These are phyloP conservation scores for Branchipolynoe longqiensis DNA, from an alignment of 2,888 invertebrate genomes.

Conservation along the genomic window DNA sequence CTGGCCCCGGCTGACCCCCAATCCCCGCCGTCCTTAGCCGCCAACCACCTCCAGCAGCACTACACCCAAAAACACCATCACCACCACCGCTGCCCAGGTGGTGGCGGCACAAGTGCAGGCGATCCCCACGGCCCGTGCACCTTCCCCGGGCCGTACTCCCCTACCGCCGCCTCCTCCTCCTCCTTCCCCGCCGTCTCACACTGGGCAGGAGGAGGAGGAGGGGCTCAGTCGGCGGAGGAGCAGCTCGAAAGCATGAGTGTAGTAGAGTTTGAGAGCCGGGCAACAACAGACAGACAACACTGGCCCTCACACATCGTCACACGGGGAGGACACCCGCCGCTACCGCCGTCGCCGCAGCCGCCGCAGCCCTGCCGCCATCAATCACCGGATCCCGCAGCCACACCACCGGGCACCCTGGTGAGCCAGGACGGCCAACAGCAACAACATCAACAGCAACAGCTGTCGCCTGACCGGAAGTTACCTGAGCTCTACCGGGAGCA, in stretches of 20 bases:
- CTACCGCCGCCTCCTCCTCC: not conserved
- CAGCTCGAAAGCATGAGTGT: not conserved
- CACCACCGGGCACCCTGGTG: not conserved
- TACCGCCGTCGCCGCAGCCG: not conserved
- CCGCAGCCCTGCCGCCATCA: not conserved
- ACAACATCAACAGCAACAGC: not conserved
- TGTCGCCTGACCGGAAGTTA: not conserved
- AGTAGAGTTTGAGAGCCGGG: not conserved
- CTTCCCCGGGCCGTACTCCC: not conserved
- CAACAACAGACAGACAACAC: not conserved
- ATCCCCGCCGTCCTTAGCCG: not conserved
- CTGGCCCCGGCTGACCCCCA: not conserved
- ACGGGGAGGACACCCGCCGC: not conserved
- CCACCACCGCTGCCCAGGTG: slow-evolving; percentile 40
- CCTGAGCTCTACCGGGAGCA: no score
- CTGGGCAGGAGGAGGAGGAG: not conserved
- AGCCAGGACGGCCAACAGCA: not conserved
- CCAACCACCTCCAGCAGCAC: not conserved
- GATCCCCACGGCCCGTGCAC: not conserved
- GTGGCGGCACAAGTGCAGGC: not conserved
- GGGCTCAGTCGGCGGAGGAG: slow-evolving; percentile 19
- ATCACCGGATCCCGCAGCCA: not conserved
- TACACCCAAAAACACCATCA: not conserved
- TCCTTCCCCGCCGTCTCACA: not conserved
- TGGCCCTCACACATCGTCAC: slow-evolving; percentile 4